Evolutionary conservation across 2,888 invertebrate genomes (phyloP).

Genomic region (Ligdia adustata): DNA sequence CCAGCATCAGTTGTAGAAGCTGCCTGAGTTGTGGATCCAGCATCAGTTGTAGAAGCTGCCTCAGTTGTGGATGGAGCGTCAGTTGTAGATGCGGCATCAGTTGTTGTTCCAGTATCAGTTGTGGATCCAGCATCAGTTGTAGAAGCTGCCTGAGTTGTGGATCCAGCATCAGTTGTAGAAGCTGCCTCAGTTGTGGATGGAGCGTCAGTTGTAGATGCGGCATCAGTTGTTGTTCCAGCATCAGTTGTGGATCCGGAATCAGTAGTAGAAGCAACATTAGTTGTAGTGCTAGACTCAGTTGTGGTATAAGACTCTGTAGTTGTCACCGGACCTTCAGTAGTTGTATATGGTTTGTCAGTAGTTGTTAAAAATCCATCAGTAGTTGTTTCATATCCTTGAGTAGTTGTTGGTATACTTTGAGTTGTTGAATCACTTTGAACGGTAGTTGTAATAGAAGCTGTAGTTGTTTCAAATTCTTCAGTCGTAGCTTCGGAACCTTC

Average conservation of each 20-base stretch:
- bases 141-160: not conserved
- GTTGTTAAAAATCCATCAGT: not conserved
- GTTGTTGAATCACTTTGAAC: no score
- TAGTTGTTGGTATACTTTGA: not conserved
- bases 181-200: not conserved
- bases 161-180: not conserved
- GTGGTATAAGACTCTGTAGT: constrained; percentile 9
- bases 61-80: no score
- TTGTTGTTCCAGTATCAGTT: constrained; percentile 11
- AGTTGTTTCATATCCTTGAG: no score
- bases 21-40: not conserved
- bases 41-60: not conserved
- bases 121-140: not conserved
- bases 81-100: constrained; percentile 8
- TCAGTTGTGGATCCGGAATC: not conserved
- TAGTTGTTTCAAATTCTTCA: no score
- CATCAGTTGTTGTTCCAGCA: not conserved
- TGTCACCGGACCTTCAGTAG: not conserved
- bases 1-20: constrained; percentile 6
- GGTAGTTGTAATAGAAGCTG: no score
- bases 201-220: not conserved
- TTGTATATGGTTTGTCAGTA: not conserved
- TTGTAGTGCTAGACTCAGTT: not conserved
- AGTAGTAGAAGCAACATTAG: not conserved
- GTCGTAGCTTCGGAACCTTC: no score